phyloP scores from a whole-genome alignment of 2,888 invertebrate species.

The Nomada fucata region DNA sequence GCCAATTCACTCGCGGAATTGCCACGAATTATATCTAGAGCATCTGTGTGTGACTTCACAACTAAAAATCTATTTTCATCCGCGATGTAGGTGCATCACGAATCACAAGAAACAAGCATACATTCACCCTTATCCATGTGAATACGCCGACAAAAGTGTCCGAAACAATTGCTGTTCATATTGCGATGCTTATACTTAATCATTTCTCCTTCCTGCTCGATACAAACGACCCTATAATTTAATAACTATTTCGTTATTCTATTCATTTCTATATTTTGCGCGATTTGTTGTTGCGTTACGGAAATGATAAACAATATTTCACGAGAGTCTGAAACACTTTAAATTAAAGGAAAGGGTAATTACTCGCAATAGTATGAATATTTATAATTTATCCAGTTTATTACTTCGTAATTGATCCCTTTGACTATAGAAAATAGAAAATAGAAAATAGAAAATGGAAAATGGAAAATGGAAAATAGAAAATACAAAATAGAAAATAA shows the following conservation, averaged over 20 bases:
- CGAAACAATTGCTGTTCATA: neutral
- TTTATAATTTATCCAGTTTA: neutral
- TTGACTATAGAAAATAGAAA: neutral
- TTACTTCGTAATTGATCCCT: neutral
- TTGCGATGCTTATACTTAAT: neutral
- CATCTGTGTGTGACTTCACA: slow-evolving; percentile 44
- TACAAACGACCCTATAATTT: neutral
- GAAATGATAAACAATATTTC: neutral
- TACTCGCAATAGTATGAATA: neutral
- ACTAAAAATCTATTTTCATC: slow-evolving; percentile 58
- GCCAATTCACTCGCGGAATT: slow-evolving; percentile 70
- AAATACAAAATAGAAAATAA: no score
- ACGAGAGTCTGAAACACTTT: neutral
- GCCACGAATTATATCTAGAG: slow-evolving; percentile 70
- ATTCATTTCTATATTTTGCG: neutral
- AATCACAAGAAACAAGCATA: slow-evolving; percentile 43
- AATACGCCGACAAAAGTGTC: neutral
- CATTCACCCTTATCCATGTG: slow-evolving; percentile 26
- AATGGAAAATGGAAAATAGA: no score
- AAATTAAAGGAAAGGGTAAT: neutral
- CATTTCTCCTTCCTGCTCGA: neutral
- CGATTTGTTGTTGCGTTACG: neutral
- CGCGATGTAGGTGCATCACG: slow-evolving; percentile 43
- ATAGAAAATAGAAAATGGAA: no score
- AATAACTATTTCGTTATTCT: neutral